Conservation (phyloP, 1,140 invertebrate genomes). For the Sipha flava region DNA sequence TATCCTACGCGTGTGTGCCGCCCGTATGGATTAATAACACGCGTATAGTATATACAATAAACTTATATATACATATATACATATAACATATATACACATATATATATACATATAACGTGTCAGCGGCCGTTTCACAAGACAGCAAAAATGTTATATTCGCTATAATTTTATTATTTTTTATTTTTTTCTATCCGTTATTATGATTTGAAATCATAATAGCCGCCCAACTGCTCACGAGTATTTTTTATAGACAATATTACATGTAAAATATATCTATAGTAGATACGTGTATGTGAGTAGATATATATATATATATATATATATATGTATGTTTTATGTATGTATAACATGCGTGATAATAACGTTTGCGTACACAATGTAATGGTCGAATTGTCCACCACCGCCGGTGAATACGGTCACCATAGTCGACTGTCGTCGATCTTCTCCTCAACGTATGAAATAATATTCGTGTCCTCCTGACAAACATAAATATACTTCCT, state of each 20-base stretch:
- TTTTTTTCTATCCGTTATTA: background rate
- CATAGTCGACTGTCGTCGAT: no score
- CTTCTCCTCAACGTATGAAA: no score
- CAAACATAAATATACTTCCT: background rate
- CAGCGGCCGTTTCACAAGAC: background rate
- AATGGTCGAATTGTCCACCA: no score
- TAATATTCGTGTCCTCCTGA: no score
- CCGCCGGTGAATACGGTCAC: no score
- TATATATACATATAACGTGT: no score
- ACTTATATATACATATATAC: no score
- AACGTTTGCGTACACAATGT: no score
- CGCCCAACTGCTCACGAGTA: background rate
- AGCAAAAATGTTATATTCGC: background rate
- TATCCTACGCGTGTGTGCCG: background rate
- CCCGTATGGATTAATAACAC: background rate
- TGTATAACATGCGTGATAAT: no score
- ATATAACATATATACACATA: no score
- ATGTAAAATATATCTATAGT: background rate
- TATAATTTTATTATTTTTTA: background rate
- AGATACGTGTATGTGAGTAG: background rate
- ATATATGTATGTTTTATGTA: no score
- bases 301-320: background rate
- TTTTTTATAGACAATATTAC: background rate
- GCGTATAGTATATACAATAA: no score
- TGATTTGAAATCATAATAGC: slow-evolving; percentile 9